These are phyloP conservation scores for Syngnathoides biaculeatus DNA, from an alignment of 2,113 vertebrate genomes.

Conservation along the genomic window DNA sequence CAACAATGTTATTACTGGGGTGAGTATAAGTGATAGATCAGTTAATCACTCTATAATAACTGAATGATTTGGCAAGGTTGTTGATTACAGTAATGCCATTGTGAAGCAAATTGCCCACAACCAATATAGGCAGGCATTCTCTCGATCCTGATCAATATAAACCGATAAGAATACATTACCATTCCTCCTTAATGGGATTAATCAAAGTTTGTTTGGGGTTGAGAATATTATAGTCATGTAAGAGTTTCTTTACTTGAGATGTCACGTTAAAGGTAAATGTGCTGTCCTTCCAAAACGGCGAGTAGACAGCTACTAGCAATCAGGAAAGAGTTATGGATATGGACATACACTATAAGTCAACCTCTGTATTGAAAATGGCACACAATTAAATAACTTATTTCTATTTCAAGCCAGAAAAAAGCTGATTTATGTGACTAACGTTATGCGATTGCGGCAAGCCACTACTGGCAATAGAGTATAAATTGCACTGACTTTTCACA, in stretches of 20 bases:
- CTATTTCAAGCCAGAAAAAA: not conserved
- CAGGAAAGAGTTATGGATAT: slow-evolving; percentile 10
- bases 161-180: no score
- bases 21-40: no score
- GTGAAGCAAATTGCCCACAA: no score
- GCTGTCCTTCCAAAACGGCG: no score
- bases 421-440: not conserved
- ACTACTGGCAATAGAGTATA: not conserved
- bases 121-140: no score
- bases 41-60: no score
- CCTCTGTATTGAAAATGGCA: slow-evolving; percentile 3
- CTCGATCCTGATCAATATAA: no score
- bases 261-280: not conserved
- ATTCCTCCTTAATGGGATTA: no score
- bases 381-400: not conserved
- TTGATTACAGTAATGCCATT: no score
- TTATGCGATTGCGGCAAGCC: not conserved
- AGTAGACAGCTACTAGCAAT: not conserved
- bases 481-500: not conserved
- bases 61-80: no score
- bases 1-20: no score
- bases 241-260: not conserved
- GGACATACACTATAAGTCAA: not conserved
- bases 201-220: no score
- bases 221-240: not conserved